A percentile compares a stretch with the other conserved stretches of the same genome.
Evolutionary conservation across 2,888 invertebrate species (phyloP).

Genomic region (Lacanobia oleracea): DNA sequence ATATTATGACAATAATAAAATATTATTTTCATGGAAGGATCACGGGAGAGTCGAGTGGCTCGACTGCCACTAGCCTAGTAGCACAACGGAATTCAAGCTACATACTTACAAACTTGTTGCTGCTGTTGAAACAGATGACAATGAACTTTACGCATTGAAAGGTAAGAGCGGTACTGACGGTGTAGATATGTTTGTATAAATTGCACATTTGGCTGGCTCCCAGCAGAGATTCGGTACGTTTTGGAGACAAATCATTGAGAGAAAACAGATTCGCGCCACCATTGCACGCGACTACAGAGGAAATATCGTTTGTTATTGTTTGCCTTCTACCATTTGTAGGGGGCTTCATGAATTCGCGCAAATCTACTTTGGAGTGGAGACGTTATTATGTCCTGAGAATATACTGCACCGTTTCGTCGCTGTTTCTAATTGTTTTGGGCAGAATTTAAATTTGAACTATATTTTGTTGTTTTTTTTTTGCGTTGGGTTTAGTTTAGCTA

Average conservation of each 20-base stretch:
- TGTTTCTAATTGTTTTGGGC: constrained; percentile 20
- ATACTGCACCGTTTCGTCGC: constrained; percentile 20
- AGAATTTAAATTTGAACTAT: neutral
- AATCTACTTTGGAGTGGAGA: constrained; percentile 67
- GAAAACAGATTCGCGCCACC: constrained; percentile 88
- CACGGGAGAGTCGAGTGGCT: constrained; percentile 80
- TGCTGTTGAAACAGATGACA: constrained; percentile 41
- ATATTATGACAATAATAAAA: constrained; percentile 83
- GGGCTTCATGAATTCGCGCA: constrained; percentile 67
- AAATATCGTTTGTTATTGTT: constrained; percentile 83
- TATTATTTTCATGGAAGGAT: constrained; percentile 87
- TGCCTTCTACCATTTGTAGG: constrained; percentile 70
- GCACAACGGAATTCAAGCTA: constrained; percentile 83
- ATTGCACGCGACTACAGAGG: constrained; percentile 78
- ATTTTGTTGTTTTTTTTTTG: neutral
- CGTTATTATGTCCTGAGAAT: constrained; percentile 43
- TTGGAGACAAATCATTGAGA: constrained; percentile 89
- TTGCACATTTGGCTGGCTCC: constrained; percentile 87
- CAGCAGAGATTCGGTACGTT: constrained; percentile 87
- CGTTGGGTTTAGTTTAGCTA: no score
- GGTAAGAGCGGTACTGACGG: constrained; percentile 55
- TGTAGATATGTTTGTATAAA: constrained; percentile 69
- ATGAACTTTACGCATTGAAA: constrained; percentile 60
- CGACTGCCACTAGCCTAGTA: constrained; percentile 77
- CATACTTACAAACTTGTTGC: constrained; percentile 73